Base-by-base conservation (phyloP, 2,888 invertebrate genomes). In the Gasteruption jaculator region DNA sequence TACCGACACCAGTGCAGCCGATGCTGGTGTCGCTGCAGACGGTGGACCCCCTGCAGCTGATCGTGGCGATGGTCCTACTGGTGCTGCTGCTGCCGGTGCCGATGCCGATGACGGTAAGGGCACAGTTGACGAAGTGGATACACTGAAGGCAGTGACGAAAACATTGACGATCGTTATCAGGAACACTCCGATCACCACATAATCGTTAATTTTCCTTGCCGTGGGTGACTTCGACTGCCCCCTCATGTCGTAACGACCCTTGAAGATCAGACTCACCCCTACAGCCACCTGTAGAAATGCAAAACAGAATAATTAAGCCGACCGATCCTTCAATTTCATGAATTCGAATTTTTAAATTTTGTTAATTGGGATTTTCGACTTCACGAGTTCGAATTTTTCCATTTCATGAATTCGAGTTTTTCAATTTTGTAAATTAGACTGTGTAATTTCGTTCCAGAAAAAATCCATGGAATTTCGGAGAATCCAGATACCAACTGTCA, bases 91-190 rank as follows among this genome's bases (percentile, higher is more conserved):
- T n/a, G n/a, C n/a, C n/a, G n/a, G n/a, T n/a, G n/a, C n/a, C n/a
- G n/a, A n/a, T n/a, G n/a, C n/a, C n/a, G n/a, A n/a, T n/a, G n/a
- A n/a, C n/a, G n/a, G n/a, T n/a, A n/a, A n/a, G n/a, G n/a, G n/a
- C 16, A 3, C 10, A 8, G 37, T 14, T 3, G 38, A 1, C n/a
- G 52, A 42, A 3, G 45, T 25, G 15, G 56, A 45, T 18, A 78
- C 73, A 20, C 79, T 79, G 54, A 82, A 81, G 15, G 78, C 74
- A 6, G 83, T 81, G 37, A 83, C 76, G 48, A 85, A 76, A 24
- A 85, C 78, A 59, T 85, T 85, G 50, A 85, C 74, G 30, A 83
- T 77, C 2, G 83, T 82, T 37, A 85, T 77, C 29, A 83, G 61
- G 63, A 84, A 85, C 2, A 84, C 76, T 3, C 78, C 79, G 36